Evolutionary conservation across 2,113 vertebrate species (phyloP), one percentile per base, ranked within the genome.

Genomic region (Parotia lawesii): DNA sequence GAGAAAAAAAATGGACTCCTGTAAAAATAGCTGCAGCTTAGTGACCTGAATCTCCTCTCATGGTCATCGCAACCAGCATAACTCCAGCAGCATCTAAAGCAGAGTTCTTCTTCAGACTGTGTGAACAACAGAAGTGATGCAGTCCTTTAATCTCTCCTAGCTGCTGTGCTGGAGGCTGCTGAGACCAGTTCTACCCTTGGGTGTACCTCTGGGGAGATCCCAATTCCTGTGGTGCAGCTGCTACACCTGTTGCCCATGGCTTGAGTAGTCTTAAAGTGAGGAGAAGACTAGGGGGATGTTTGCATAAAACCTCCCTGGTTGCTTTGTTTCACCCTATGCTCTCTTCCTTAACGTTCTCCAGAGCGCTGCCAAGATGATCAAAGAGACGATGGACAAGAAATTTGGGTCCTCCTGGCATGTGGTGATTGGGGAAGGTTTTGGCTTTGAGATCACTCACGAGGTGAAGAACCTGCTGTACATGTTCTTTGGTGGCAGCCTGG

Each of bases 351-450:
- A 57, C 1, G 0, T 80, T 60, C 65, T 76, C 42, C 97, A 99
- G 99, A 99, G 98, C 0, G 99, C 99, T 12, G 99, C 99, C 31
- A 99, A 99, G 97, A 99, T 99, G 99, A 99, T 99, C 96, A 99
- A 99, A 89, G 99, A 99, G 97, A 98, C 98, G 1, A 99, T 99
- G 99, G 99, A 99, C 97, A 99, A 99, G 98, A 99, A 98, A 94
- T 99, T 99, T 47, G 99, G 99, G 74, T 99, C 99, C 94, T 99
- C 99, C 48, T 99, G 99, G 99, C 99, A 99, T 5, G 99, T 99
- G 90, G 99, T 99, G 96, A 99, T 99, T 11, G 99, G 99, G 6
- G 99, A 99, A 90, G 98, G 98, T 61, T 99, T 99, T 45, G 99
- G 99, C 53, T 99, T 99, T 21, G 99, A 99, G 97, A 98, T 99